phyloP scores from a whole-genome alignment of 2,113 vertebrate genomes.

The Brienomyrus longianalis region DNA sequence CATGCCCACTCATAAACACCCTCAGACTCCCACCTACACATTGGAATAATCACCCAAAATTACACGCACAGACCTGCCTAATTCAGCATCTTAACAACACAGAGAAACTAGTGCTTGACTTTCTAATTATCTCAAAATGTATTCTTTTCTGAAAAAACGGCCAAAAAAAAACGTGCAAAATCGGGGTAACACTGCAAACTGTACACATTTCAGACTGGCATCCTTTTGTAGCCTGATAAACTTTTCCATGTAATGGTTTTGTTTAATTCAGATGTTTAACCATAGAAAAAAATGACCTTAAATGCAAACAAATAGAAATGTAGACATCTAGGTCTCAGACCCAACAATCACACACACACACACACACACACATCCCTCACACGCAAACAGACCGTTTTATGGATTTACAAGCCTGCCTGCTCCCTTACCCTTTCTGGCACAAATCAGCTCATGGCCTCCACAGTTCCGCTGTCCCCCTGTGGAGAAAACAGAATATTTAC shows the following conservation, averaged over 20 bases:
- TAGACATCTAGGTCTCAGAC: not conserved
- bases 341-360: not conserved
- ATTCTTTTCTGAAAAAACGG: not conserved
- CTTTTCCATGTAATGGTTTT: not conserved
- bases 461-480: conserved; percentile 88
- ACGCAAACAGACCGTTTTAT: not conserved
- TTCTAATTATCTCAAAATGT: not conserved
- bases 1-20: not conserved
- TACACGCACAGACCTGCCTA: not conserved
- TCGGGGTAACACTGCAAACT: not conserved
- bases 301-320: not conserved
- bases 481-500: conserved; percentile 33
- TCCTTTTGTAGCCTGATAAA: not conserved
- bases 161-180: not conserved
- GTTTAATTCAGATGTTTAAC: not conserved
- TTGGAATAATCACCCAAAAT: not conserved
- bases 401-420: not conserved
- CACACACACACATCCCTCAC: not conserved
- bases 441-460: conserved; percentile 92
- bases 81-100: not conserved
- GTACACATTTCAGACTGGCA: not conserved
- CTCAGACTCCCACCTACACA: not conserved
- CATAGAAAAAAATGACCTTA: not conserved
- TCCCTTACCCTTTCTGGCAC: conserved; percentile 84
- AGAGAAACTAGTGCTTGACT: not conserved